These are phyloP conservation scores for Odontesthes bonariensis DNA, from an alignment of 2,113 vertebrate species.

Conservation along the genomic window DNA sequence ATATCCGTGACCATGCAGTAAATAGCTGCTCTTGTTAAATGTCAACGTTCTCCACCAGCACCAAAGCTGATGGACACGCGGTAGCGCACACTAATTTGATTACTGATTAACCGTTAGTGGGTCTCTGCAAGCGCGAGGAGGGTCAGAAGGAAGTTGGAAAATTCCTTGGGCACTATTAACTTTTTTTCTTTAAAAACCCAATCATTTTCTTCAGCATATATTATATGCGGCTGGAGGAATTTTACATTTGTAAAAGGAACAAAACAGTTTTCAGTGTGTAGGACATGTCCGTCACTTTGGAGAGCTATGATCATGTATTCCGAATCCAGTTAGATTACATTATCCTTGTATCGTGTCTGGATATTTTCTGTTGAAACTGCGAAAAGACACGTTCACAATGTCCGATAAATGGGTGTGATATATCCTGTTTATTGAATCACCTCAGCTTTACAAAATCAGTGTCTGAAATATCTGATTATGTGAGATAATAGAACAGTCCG, in stretches of 20 bases:
- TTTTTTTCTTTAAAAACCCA: not conserved
- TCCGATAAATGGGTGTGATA: not conserved
- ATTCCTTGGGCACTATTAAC: not conserved
- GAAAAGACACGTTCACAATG: not conserved
- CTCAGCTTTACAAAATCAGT: not conserved
- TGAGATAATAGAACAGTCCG: not conserved
- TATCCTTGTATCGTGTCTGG: not conserved
- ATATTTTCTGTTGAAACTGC: no score
- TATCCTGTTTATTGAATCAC: not conserved
- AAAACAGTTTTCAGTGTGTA: not conserved
- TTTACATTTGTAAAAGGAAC: not conserved
- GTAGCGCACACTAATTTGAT: conserved; percentile 65
- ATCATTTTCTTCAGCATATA: not conserved
- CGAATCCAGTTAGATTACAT: not conserved
- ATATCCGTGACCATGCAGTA: conserved; percentile 41
- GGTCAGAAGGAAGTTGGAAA: conserved; percentile 14
- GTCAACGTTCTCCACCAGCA: conserved; percentile 59
- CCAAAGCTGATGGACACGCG: conserved; percentile 38
- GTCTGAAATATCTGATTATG: not conserved
- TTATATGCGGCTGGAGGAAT: not conserved
- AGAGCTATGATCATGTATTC: not conserved
- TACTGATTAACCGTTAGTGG: conserved; percentile 66
- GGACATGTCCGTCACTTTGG: not conserved
- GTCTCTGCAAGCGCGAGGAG: conserved; percentile 11
- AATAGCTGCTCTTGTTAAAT: conserved; percentile 59